Evolutionary conservation across 1,140 invertebrate genomes (phyloP).

Genomic region (Bactericera cockerelli): DNA sequence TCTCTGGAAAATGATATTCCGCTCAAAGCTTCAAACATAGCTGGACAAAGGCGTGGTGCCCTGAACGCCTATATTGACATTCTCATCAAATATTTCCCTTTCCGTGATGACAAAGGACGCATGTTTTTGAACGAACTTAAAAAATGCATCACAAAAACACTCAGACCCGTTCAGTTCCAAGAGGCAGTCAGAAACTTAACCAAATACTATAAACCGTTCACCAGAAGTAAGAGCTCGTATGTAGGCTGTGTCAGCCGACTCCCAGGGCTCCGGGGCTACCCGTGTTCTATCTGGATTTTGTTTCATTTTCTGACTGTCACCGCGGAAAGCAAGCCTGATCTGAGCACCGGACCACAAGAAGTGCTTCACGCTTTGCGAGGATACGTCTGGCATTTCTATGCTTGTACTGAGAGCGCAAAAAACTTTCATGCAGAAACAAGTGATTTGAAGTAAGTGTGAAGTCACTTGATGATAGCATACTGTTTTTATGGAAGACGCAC

Average conservation of each 20-base stretch:
- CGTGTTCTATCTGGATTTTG: slow-evolving; percentile 86
- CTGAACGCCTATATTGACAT: slow-evolving; percentile 54
- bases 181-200: slow-evolving; percentile 37
- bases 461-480: slow-evolving; percentile 51
- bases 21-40: slow-evolving; percentile 41
- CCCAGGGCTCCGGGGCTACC: slow-evolving; percentile 64
- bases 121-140: too few relatives aligned
- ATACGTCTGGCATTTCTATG: slow-evolving; percentile 87
- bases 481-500: slow-evolving; percentile 92
- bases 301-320: slow-evolving; percentile 87
- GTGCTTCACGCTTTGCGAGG: slow-evolving; percentile 68
- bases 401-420: slow-evolving; percentile 73
- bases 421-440: slow-evolving; percentile 73
- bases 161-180: slow-evolving; percentile 41
- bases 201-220: slow-evolving; percentile 29
- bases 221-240: too few relatives aligned
- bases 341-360: slow-evolving; percentile 35
- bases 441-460: slow-evolving; percentile 47
- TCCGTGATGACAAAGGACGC: too few relatives aligned
- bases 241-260: slow-evolving; percentile 67
- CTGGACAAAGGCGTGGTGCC: slow-evolving; percentile 48
- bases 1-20: slow-evolving; percentile 67
- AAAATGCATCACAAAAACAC: too few relatives aligned
- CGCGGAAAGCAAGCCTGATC: slow-evolving; percentile 35
- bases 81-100: slow-evolving; percentile 55